Evolutionary conservation across 2,113 vertebrate species (phyloP), one percentile per base, ranked within the genome.

Genomic region (Amazona vittata): DNA sequence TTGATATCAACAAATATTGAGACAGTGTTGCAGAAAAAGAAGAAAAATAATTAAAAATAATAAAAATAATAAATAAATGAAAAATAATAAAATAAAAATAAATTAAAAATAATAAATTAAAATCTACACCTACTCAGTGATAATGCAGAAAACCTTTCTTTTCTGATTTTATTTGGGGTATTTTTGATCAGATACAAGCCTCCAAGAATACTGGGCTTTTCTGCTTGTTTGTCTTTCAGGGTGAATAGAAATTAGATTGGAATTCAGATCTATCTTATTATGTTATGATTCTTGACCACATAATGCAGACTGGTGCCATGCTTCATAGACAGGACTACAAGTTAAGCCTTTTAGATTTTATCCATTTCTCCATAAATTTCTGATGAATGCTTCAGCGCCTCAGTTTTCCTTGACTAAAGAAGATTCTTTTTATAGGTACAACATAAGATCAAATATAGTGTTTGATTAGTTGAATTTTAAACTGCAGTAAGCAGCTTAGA

Each of bases 1-100:
- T 97, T 91, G 74, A 70, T 71, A 87, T 94, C 47, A 86, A 71
- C 22, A 80, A 53, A 55, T 89, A 87, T 12, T 82, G 67, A 46
- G 37, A 88, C 31, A 91, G 7, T 50, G n/a, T 10, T 86, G 37
- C 12, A 80, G 28, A 70, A 86, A 84, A 33, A 6, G 35, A 83
- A 92, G 21, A 75, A 37, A 2, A 46, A 63, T 50, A 19, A 57
- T 4, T 50, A 25, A 50, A 49, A 50, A 14, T 14, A 50, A 25
- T 50, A 49, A 49, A 49, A 49, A 49, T 49, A 49, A 49, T 25
- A 25, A 50, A 50, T 50, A 25, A 50, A 50, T 49, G 12, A 49
- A 49, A 25, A 49, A 49, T 49, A 49, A 49, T 25, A 25, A 50
- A 50, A 50, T 49, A 25, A 50, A 50, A 49, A 50, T 50, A 50